Percentiles rank a stretch among this genome's conserved stretches.
These are phyloP conservation scores for Odontocerum albicorne DNA, from an alignment of 2,888 invertebrate genomes.

Conservation along the genomic window DNA sequence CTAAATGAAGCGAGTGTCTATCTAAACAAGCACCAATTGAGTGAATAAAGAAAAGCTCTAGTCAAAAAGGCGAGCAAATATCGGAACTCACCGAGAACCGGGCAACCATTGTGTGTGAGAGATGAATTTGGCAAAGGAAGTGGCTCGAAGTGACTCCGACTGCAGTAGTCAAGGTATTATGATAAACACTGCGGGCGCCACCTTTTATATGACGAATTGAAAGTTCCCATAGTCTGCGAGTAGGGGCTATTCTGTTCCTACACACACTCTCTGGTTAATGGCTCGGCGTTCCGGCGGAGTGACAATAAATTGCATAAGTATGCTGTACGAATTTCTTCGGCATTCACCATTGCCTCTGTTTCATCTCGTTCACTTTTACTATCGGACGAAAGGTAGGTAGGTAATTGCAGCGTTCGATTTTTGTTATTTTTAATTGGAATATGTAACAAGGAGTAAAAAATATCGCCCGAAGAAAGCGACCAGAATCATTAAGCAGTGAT, in stretches of 20 bases:
- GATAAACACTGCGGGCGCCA: conserved; percentile 21
- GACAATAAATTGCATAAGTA: conserved; percentile 31
- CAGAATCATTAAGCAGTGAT: neutral
- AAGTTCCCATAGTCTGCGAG: conserved; percentile 19
- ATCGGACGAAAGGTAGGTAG: conserved; percentile 29
- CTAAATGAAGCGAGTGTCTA: no score
- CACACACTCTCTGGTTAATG: conserved; percentile 15
- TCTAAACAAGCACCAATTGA: no score
- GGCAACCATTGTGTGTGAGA: conserved; percentile 49
- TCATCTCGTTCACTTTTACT: conserved; percentile 30
- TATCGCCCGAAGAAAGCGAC: neutral
- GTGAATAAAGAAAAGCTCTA: no score
- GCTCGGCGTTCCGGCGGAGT: conserved; percentile 18
- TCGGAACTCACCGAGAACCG: conserved; percentile 55
- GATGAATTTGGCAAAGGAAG: conserved; percentile 19
- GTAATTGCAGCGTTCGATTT: conserved; percentile 17
- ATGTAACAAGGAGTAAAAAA: conserved; percentile 5
- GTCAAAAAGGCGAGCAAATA: conserved; percentile 21
- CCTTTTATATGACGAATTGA: conserved; percentile 32
- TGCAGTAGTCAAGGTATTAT: conserved; percentile 23
- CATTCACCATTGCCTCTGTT: conserved; percentile 19
- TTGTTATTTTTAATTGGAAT: conserved; percentile 13
- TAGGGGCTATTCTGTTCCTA: conserved; percentile 17
- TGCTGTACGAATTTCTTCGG: conserved; percentile 10
- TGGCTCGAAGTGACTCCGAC: conserved; percentile 19